phyloP scores from a whole-genome alignment of 2,797 vertebrate species.

The Hoplostethus mediterraneus region DNA sequence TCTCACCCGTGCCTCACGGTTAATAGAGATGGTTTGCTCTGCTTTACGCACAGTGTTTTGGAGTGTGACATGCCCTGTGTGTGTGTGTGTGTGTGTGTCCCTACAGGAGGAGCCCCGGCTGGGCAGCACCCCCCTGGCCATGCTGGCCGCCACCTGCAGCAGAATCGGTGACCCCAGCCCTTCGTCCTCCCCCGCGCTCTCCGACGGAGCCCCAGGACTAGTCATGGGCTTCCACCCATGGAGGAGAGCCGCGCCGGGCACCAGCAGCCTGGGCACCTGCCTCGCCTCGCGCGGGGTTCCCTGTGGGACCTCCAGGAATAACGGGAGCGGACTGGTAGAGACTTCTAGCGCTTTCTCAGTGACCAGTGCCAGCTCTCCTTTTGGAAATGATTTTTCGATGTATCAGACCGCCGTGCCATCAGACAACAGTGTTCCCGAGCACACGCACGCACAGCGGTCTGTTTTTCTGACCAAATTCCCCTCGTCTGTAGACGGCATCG shows the following conservation, averaged over 20 bases:
- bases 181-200: constrained; percentile 87
- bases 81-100: constrained; percentile 3
- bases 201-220: constrained; percentile 89
- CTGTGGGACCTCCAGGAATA: constrained; percentile 69
- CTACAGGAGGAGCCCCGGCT: constrained; percentile 93
- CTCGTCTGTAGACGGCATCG: constrained; percentile 89
- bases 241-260: constrained; percentile 86
- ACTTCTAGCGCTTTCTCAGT: constrained; percentile 91
- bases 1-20: not conserved
- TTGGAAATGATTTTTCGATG: constrained; percentile 91
- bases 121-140: constrained; percentile 94
- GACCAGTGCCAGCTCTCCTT: constrained; percentile 86
- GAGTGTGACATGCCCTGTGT: not conserved
- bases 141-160: constrained; percentile 96
- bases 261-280: constrained; percentile 84
- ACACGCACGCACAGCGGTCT: constrained; percentile 84
- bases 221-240: constrained; percentile 94
- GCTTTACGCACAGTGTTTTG: constrained; percentile 32
- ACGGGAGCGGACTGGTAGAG: constrained; percentile 81
- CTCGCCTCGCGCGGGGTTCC: constrained; percentile 83
- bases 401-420: constrained; percentile 86
- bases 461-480: constrained; percentile 93
- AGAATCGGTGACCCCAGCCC: constrained; percentile 93
- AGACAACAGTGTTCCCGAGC: constrained; percentile 79
- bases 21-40: not conserved